Percentiles rank a stretch among this genome's conserved stretches.
Conservation (phyloP, 2,113 vertebrate genomes). For the Potamarius usumacintae region DNA sequence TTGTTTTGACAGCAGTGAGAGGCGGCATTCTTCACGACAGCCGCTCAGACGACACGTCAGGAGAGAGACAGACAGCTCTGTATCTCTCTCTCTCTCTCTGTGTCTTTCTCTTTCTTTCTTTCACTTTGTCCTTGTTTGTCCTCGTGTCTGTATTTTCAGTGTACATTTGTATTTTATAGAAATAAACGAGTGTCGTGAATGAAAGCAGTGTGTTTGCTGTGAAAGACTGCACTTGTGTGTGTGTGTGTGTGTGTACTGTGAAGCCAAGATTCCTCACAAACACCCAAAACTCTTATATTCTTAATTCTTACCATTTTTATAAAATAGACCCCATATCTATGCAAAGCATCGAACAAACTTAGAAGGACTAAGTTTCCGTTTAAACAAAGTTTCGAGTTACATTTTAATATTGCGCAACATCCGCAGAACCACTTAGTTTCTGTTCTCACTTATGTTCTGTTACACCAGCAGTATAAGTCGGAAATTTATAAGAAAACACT, state of each 20-base stretch:
- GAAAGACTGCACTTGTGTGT: neutral
- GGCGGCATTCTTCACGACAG: constrained; percentile 27
- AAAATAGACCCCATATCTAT: neutral
- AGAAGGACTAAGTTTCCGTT: neutral
- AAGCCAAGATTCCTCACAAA: neutral
- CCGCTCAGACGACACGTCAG: constrained; percentile 21
- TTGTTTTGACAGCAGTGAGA: constrained; percentile 48
- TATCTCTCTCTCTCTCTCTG: neutral
- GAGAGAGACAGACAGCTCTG: neutral
- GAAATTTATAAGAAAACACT: too few species aligned
- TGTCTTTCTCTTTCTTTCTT: neutral
- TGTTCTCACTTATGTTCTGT: too few species aligned
- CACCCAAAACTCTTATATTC: neutral
- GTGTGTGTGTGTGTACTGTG: neutral
- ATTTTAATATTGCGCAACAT: neutral
- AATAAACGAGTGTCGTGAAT: neutral
- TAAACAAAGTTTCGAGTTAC: neutral
- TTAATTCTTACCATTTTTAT: neutral
- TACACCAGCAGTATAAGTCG: too few species aligned
- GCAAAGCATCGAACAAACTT: neutral
- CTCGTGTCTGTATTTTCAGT: constrained; percentile 15
- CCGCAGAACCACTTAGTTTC: neutral
- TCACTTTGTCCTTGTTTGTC: neutral
- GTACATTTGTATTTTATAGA: constrained; percentile 19
- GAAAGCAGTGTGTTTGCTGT: neutral